Evolutionary conservation across 2,888 invertebrate genomes (phyloP).

Genomic region (Hyposoter dolosus): DNA sequence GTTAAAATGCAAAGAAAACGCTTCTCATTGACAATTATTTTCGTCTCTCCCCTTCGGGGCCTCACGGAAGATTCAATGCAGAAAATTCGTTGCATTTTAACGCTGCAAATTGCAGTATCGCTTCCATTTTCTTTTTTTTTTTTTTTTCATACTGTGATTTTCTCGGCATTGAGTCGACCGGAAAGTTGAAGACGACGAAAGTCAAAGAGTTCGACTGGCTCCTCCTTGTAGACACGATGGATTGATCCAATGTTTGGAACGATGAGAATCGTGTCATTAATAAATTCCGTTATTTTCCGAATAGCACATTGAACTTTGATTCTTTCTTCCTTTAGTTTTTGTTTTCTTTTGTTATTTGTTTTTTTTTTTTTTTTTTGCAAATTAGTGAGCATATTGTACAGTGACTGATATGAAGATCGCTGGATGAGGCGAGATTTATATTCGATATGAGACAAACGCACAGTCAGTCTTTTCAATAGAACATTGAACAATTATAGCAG

Average conservation of each 20-base stretch:
- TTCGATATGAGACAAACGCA: conserved; percentile 54
- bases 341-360: too few relatives aligned
- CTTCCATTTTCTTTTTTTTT: neutral
- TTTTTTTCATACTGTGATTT: neutral
- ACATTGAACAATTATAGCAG: conserved; percentile 51
- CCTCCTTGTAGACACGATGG: neutral
- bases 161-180: neutral
- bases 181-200: neutral
- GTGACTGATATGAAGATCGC: conserved; percentile 33
- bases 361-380: neutral
- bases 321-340: neutral
- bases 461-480: conserved; percentile 48
- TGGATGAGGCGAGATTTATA: conserved; percentile 47
- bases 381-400: conserved; percentile 41
- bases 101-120: neutral
- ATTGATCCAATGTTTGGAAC: neutral
- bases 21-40: neutral
- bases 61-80: neutral
- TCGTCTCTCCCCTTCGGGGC: neutral
- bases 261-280: conserved; percentile 18
- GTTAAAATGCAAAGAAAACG: neutral
- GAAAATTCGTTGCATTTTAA: neutral
- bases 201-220: neutral
- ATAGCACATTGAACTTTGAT: conserved; percentile 1
- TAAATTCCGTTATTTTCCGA: conserved; percentile 23